Conservation (phyloP, 2,888 invertebrate species). For the Agonum fuliginosum region DNA sequence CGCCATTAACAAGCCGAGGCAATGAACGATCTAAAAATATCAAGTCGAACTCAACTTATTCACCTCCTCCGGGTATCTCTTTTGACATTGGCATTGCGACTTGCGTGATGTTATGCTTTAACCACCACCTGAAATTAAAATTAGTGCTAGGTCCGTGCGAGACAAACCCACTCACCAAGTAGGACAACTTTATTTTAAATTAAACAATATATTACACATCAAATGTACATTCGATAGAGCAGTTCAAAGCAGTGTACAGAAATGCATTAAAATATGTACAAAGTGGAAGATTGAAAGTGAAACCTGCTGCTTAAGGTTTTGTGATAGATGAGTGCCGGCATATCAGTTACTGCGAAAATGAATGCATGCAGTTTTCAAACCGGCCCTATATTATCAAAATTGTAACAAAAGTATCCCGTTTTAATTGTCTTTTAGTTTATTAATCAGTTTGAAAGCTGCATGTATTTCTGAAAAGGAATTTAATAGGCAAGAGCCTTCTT, state of each 20-base stretch:
- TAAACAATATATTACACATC: conserved; percentile 50
- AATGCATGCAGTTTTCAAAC: conserved; percentile 3
- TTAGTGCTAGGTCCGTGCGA: conserved; percentile 7
- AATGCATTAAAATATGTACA: conserved; percentile 56
- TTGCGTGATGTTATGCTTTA: neutral
- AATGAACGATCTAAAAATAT: conserved; percentile 56
- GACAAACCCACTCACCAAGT: conserved; percentile 11
- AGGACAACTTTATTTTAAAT: conserved; percentile 52
- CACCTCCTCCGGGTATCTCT: neutral
- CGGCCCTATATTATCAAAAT: neutral
- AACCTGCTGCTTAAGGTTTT: conserved; percentile 57
- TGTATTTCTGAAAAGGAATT: neutral
- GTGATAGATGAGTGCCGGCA: conserved; percentile 17
- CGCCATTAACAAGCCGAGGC: conserved; percentile 34
- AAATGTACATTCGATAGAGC: conserved; percentile 55
- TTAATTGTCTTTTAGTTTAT: conserved; percentile 5
- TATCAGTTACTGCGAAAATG: neutral
- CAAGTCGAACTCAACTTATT: neutral
- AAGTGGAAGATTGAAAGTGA: conserved; percentile 19
- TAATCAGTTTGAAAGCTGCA: conserved; percentile 4
- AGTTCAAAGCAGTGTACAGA: conserved; percentile 57
- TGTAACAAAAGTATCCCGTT: neutral
- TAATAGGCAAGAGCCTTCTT: conserved; percentile 71
- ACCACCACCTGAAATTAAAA: neutral
- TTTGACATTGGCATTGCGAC: conserved; percentile 55